These are phyloP conservation scores for Apis dorsata DNA, from an alignment of 1,140 invertebrate species.

Conservation along the genomic window DNA sequence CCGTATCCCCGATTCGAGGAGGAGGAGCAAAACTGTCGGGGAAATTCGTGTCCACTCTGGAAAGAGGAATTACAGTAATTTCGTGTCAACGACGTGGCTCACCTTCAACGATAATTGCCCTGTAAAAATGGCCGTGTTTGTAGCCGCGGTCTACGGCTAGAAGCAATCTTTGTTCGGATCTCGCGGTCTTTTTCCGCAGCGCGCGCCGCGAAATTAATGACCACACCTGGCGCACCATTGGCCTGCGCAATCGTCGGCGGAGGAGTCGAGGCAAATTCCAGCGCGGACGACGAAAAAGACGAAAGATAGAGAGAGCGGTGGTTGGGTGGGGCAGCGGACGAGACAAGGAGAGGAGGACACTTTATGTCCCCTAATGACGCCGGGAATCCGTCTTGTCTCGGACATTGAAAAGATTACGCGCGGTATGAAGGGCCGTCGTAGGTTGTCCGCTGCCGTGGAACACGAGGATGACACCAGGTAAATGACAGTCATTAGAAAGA, in stretches of 20 bases:
- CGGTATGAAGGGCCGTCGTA: constrained; percentile 40
- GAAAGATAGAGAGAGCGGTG: constrained; percentile 3
- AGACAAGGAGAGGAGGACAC: constrained; percentile 41
- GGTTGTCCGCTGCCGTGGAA: constrained; percentile 48
- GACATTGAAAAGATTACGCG: constrained; percentile 57
- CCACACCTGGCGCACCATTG: constrained; percentile 59
- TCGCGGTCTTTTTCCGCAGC: constrained; percentile 45
- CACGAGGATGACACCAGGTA: constrained; percentile 53
- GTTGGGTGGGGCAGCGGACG: not conserved
- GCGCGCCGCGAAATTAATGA: constrained; percentile 60
- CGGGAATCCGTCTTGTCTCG: constrained; percentile 59
- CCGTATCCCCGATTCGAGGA: not conserved
- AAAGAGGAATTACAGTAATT: constrained; percentile 26
- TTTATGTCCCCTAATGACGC: constrained; percentile 59
- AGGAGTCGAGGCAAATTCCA: constrained; percentile 55
- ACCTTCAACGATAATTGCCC: constrained; percentile 51
- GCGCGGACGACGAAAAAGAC: constrained; percentile 41
- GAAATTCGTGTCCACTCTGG: constrained; percentile 9
- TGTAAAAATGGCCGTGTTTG: constrained; percentile 39
- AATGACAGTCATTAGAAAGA: constrained; percentile 69
- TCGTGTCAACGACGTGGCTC: not conserved
- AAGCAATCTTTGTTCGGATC: constrained; percentile 51
- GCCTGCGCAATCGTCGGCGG: constrained; percentile 3
- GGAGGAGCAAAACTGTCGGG: constrained; percentile 4
- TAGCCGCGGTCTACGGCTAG: not conserved